Evolutionary conservation across 2,888 invertebrate genomes (phyloP).

Genomic region (Byasa hedistus): DNA sequence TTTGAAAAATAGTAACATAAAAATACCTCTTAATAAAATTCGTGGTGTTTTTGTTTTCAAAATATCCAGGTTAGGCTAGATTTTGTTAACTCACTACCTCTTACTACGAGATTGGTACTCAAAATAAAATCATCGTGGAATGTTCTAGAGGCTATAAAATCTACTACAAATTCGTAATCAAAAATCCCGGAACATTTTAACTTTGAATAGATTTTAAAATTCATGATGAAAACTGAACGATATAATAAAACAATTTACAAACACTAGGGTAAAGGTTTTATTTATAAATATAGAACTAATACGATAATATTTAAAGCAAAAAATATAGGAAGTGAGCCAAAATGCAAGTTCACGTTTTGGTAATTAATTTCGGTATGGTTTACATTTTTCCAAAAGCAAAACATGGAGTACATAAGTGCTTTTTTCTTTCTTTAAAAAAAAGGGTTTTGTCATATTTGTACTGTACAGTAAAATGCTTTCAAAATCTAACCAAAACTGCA

Average conservation of each 20-base stretch:
- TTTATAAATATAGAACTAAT: too few species aligned
- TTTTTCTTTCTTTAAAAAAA: constrained; percentile 19
- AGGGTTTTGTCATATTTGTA: constrained; percentile 10
- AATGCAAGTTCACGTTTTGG: too few species aligned
- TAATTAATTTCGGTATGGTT: too few species aligned
- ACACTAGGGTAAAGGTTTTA: too few species aligned
- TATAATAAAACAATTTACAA: too few species aligned
- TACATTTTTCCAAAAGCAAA: constrained; percentile 19
- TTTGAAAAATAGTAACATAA: background rate
- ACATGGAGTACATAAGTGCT: constrained; percentile 19
- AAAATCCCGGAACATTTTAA: background rate
- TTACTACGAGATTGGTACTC: constrained; percentile 2
- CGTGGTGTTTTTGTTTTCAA: background rate
- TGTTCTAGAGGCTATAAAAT: background rate
- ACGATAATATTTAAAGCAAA: too few species aligned
- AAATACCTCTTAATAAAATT: background rate
- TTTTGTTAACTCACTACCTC: background rate
- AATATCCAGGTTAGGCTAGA: background rate
- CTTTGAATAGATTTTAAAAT: too few species aligned
- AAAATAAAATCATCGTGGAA: background rate
- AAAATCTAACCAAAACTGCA: constrained; percentile 7
- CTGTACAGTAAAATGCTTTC: constrained; percentile 16
- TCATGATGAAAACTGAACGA: too few species aligned
- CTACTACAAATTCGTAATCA: background rate
- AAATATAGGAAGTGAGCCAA: too few species aligned